A percentile compares a stretch with the other conserved stretches of the same genome.
Evolutionary conservation across 2,888 invertebrate species (phyloP).

Genomic region (Mythimna loreyi): DNA sequence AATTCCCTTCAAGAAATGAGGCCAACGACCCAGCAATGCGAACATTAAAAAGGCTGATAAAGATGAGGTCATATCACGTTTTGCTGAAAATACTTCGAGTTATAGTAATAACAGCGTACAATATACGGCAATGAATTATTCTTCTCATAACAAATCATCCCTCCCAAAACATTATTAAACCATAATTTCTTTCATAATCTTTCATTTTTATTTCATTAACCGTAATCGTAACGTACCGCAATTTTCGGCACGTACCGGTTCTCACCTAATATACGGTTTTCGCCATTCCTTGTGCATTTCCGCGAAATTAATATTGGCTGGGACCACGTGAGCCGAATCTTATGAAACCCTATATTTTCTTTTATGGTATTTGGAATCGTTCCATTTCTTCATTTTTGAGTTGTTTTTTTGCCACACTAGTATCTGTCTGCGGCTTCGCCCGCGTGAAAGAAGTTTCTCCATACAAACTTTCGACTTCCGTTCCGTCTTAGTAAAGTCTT

Average conservation of each 20-base stretch:
- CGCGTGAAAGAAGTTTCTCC: no score
- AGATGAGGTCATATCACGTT: no score
- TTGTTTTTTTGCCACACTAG: conserved; percentile 33
- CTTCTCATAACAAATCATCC: conserved; percentile 31
- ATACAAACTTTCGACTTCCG: no score
- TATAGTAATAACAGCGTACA: no score
- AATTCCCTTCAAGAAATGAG: no score
- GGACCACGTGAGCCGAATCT: conserved; percentile 69
- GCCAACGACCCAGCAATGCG: no score
- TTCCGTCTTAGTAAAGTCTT: no score
- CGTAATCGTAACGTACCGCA: conserved; percentile 59
- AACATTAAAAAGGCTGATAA: no score
- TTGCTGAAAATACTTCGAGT: no score
- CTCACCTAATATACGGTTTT: conserved; percentile 58
- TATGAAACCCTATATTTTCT: conserved; percentile 58
- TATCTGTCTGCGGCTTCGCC: conserved; percentile 10
- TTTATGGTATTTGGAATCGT: conserved; percentile 48
- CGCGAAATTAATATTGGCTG: conserved; percentile 72
- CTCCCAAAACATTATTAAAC: conserved; percentile 40
- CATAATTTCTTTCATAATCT: conserved; percentile 55
- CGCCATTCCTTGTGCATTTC: conserved; percentile 72
- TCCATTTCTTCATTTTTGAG: conserved; percentile 49
- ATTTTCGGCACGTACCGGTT: conserved; percentile 60
- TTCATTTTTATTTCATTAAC: conserved; percentile 66
- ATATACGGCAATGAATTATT: not conserved